Base-by-base conservation (phyloP, 2,888 invertebrate genomes). In the Chymomyza procnemis region DNA sequence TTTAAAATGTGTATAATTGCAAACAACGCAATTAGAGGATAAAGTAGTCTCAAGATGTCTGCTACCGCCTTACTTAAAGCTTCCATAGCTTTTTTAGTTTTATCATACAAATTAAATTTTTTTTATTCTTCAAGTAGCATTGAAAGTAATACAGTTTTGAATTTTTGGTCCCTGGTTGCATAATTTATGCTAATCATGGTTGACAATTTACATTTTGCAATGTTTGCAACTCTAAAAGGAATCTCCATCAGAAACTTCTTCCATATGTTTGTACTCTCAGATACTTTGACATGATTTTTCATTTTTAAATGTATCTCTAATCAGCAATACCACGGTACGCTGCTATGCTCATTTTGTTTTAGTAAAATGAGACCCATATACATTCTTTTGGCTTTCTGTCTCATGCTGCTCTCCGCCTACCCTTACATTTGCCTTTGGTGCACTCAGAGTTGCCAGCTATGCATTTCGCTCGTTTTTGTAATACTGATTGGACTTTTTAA, bases 401-500 rank as follows among this genome's bases (percentile, higher is more conserved):
- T 52, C 55, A 64, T 34, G 56, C 34, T 61, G 30, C 14, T 30
- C 41, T 55, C 56, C 47, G 6, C 3, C 21, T 30, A 22, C 66
- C 50, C 64, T 59, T 50, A 48, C 41, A 52, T 60, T 26, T 55
- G 50, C 63, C 64, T 63, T 19, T 14, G 14, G 5, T 57, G 57
- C 41, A 68, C 58, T 62, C 18, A 69, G 81, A 64, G 55, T 78
- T 80, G 79, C 87, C 80, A 80, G 74, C 64, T 68, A 54, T 30
- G 54, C 78, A 67, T 72, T 71, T 50, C 77, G 80, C 79, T 85
- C 79, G 76, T 70, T 30, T 52, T 70, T 68, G 75, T 66, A 72
- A 75, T 75, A 68, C 81, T 73, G 76, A 81, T 81, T 86, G 87
- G 85, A 76, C 68, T 73, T 80, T 78, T 67, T 64, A 85, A 76